Base-by-base conservation (phyloP, 2,113 vertebrate genomes). In the Psittacus erithacus region DNA sequence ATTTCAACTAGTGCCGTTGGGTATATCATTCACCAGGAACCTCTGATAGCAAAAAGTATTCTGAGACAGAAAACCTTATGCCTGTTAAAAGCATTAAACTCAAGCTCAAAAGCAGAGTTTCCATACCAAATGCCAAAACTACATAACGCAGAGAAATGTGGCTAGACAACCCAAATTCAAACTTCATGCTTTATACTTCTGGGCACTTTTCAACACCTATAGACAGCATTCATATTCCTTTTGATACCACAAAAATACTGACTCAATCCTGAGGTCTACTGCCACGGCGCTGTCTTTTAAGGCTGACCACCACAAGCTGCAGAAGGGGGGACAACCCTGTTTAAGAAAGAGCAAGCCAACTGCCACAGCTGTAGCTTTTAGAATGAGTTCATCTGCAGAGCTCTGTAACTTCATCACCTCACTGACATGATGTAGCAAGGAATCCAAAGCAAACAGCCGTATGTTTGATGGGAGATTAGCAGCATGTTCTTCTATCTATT, bases 151-250 rank as follows among this genome's bases (percentile, higher is more conserved):
- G 79, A 79, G 92, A 96, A 69, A 50, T 60, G 79, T 90, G 90
- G 92, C 94, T 90, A 96, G 93, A 96, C 96, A 93, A 82, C 35
- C 1, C 22, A 89, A 96, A 90, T 81, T 95, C 85, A 96, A 81
- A 60, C 90, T 80, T 71, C 59, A 76, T 71, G 73, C 89, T 80
- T 87, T 60, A 65, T 64, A 76, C 47, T 90, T 83, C 50, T 44
- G 60, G 65, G 76, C 22, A 63, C 65, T 71, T 94, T 95, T 82
- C 82, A 93, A 82, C 3, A 31, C 65, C 86, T 84, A 78, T 6
- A 83, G 87, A 84, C 17, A 35, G 13, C 1, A 10, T 74, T 76
- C 17, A 17, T 55, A 60, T 46, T 64, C 57, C 57, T 76, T 81
- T 71, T 5, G 1, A 63, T 78, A 50, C 24, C 50, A 92, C 71